Percentiles rank a stretch among this genome's conserved stretches.
Evolutionary conservation across 1,140 invertebrate species (phyloP).

Genomic region (Drosophila kohkoa): DNA sequence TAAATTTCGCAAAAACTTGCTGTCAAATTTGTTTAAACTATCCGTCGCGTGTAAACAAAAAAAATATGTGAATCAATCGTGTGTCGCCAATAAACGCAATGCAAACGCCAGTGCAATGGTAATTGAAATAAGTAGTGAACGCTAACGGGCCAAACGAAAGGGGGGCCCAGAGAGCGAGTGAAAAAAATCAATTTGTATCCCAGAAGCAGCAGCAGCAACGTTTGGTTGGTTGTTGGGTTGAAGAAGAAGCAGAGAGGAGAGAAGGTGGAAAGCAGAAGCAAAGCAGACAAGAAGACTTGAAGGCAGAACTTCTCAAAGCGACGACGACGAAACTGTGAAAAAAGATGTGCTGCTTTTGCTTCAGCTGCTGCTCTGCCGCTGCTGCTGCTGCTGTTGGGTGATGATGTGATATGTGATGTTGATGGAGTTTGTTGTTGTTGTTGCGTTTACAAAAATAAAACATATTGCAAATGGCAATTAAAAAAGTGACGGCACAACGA

Average conservation of each 20-base stretch:
- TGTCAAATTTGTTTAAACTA: conserved; percentile 46
- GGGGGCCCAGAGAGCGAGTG: conserved; percentile 38
- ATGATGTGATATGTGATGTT: conserved; percentile 42
- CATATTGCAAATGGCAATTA: conserved; percentile 57
- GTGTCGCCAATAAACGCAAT: conserved; percentile 13
- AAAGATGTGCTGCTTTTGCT: conserved; percentile 25
- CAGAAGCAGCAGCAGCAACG: conserved; percentile 43
- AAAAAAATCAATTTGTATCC: conserved; percentile 75
- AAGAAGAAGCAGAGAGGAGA: background rate
- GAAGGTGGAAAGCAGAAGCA: conserved; percentile 42
- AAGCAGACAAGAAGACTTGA: conserved; percentile 13
- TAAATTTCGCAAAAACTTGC: conserved; percentile 49
- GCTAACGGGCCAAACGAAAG: conserved; percentile 17
- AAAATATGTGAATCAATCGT: conserved; percentile 32
- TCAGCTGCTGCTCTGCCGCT: conserved; percentile 2
- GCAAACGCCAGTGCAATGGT: conserved; percentile 35
- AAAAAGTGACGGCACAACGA: conserved; percentile 22
- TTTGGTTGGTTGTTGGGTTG: conserved; percentile 21
- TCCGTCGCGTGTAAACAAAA: conserved; percentile 37
- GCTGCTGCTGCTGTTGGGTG: conserved; percentile 22
- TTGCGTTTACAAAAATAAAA: conserved; percentile 50
- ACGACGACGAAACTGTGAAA: conserved; percentile 39
- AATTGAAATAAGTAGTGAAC: background rate
- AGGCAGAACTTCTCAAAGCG: conserved; percentile 16
- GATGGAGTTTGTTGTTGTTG: conserved; percentile 37